phyloP scores from a whole-genome alignment of 2,888 invertebrate species.

The Pristionchus entomophagus region DNA sequence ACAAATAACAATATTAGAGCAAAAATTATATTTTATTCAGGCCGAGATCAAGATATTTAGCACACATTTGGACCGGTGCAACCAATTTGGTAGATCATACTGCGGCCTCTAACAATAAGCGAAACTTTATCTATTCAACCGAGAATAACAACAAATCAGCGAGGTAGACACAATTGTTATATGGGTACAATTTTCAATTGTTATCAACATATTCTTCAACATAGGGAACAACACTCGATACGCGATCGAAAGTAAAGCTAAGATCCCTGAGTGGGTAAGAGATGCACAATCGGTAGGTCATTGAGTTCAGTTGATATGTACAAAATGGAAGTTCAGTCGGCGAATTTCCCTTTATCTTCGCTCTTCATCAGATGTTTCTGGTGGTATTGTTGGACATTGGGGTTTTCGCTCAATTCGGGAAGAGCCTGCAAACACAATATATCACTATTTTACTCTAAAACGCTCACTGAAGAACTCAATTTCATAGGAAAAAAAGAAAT shows the following conservation, averaged over 20 bases:
- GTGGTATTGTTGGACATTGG: not conserved
- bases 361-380: conserved; percentile 4
- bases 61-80: too few relatives aligned
- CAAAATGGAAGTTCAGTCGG: not conserved
- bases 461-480: not conserved
- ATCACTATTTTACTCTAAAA: too few relatives aligned
- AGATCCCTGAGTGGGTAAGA: not conserved
- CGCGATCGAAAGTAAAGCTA: not conserved
- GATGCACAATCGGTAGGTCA: not conserved
- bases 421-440: conserved; percentile 1
- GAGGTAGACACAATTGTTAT: too few relatives aligned
- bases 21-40: too few relatives aligned
- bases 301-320: not conserved
- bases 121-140: not conserved
- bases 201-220: not conserved
- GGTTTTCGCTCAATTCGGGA: not conserved
- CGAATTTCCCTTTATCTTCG: not conserved
- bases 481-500: too few relatives aligned
- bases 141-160: not conserved
- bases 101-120: too few relatives aligned
- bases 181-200: too few relatives aligned
- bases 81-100: too few relatives aligned
- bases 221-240: not conserved
- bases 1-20: too few relatives aligned
- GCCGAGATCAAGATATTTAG: too few relatives aligned